Conservation (phyloP, 92 coral and sea anemone genomes). For the Umimayanthus kanabou region DNA sequence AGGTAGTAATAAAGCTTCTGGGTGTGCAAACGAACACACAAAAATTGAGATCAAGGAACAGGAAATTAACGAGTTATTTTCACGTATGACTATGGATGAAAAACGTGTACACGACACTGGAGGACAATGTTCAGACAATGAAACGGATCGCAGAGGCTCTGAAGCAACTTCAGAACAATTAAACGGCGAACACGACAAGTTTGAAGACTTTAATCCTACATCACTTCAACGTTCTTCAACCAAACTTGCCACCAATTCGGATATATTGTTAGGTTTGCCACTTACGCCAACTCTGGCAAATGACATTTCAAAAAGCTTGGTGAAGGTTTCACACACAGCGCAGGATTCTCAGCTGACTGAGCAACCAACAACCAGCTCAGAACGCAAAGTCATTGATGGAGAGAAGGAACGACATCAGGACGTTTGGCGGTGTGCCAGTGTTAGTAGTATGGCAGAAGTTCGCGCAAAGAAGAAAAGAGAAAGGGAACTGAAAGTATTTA, state of each 20-base stretch:
- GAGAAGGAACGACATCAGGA: not conserved
- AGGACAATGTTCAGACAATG: not conserved
- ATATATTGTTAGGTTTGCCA: not conserved
- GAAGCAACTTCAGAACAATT: not conserved
- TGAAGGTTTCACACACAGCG: not conserved
- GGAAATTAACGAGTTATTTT: not conserved
- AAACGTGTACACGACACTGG: not conserved
- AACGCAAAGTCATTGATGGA: not conserved
- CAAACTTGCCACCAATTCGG: not conserved
- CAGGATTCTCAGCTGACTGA: not conserved
- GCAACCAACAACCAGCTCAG: not conserved
- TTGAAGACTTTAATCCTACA: not conserved
- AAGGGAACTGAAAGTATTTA: conserved; percentile 5
- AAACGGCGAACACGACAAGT: not conserved
- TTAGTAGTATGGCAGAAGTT: conserved; percentile 32
- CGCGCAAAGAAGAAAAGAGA: conserved; percentile 6
- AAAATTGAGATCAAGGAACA: not conserved
- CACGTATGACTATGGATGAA: not conserved
- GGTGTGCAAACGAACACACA: not conserved
- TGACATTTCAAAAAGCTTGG: not conserved
- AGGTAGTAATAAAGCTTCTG: not conserved
- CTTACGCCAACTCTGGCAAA: not conserved
- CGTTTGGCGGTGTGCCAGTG: conserved; percentile 20
- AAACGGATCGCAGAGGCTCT: not conserved
- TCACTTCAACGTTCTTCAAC: not conserved